Evolutionary conservation across 2,113 vertebrate genomes (phyloP).

Genomic region (Caretta caretta): DNA sequence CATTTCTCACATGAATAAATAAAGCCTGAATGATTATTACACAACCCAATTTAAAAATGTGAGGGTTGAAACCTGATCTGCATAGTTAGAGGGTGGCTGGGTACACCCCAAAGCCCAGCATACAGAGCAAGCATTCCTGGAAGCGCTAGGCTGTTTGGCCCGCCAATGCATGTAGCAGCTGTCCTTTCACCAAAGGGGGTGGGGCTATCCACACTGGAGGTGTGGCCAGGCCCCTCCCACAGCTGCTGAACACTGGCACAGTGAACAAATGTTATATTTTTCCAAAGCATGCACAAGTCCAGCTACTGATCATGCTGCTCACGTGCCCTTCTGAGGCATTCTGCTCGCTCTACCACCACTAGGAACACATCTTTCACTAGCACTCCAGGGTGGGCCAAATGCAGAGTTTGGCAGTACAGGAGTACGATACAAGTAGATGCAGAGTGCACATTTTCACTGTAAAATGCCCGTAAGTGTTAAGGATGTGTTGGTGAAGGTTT

Average conservation of each 20-base stretch:
- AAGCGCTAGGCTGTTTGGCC: not conserved
- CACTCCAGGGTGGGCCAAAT: not conserved
- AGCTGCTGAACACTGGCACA: not conserved
- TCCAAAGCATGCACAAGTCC: not conserved
- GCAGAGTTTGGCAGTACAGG: not conserved
- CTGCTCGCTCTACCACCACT: not conserved
- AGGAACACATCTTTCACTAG: not conserved
- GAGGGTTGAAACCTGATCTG: not conserved
- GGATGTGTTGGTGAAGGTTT: not conserved
- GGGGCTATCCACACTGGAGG: not conserved
- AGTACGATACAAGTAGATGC: no score
- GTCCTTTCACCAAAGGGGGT: not conserved
- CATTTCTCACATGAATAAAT: not conserved
- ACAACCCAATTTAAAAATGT: not conserved
- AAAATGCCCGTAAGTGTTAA: not conserved
- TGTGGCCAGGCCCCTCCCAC: not conserved
- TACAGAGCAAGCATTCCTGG: not conserved
- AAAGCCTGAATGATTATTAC: not conserved
- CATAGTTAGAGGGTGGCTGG: not conserved
- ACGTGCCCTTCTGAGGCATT: not conserved
- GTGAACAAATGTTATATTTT: not conserved
- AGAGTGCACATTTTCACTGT: not conserved
- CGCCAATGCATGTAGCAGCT: not conserved
- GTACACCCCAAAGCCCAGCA: not conserved
- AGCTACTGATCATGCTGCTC: not conserved